Conservation (phyloP, 2,888 invertebrate genomes). For the Ichneumoninae sp. region DNA sequence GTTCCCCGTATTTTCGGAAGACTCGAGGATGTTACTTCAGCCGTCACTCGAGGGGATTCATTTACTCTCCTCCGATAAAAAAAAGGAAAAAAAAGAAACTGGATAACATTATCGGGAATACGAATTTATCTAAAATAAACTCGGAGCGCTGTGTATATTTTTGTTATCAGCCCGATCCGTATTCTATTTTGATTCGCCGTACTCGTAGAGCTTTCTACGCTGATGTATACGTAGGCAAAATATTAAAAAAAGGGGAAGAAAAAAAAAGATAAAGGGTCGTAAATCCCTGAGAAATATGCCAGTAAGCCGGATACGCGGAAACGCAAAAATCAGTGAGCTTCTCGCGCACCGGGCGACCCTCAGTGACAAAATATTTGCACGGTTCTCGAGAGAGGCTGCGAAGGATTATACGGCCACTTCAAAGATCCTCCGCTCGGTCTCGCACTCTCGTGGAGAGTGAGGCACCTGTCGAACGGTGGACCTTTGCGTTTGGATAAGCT, state of each 20-base stretch:
- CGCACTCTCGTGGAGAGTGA: conserved; percentile 46
- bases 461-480: conserved; percentile 68
- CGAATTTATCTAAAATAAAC: background rate
- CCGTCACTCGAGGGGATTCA: conserved; percentile 15
- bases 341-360: conserved; percentile 41
- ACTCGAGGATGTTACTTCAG: conserved; percentile 51
- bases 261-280: conserved; percentile 31
- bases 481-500: conserved; percentile 67
- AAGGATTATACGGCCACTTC: conserved; percentile 70
- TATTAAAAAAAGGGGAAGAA: conserved; percentile 18
- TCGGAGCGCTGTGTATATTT: background rate
- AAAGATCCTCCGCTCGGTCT: conserved; percentile 64
- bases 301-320: conserved; percentile 57
- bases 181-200: background rate
- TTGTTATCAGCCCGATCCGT: background rate
- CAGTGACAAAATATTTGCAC: conserved; percentile 70
- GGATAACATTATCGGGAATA: background rate
- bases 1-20: conserved; percentile 33
- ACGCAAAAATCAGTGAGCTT: conserved; percentile 63
- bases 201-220: conserved; percentile 28
- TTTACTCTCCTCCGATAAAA: conserved; percentile 27
- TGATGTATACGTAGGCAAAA: conserved; percentile 22
- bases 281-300: conserved; percentile 52
- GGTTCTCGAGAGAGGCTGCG: conserved; percentile 60
- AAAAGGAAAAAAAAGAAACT: background rate